Conservation (phyloP, 2,113 vertebrate species). For the Leptosomus discolor region DNA sequence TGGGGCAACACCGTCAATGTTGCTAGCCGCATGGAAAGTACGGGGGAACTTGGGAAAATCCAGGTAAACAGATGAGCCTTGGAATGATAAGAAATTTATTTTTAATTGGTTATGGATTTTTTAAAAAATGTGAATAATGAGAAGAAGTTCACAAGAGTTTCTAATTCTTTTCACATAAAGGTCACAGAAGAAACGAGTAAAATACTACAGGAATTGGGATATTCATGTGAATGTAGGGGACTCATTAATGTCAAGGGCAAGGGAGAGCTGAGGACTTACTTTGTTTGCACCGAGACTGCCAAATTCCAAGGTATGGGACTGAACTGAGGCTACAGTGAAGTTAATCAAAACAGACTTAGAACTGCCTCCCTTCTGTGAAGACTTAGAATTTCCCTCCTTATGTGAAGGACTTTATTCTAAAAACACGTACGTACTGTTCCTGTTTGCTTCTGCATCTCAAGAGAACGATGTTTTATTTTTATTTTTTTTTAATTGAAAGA, state of each 20-base stretch:
- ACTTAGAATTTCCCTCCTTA: constrained; percentile 43
- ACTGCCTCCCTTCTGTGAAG: constrained; percentile 58
- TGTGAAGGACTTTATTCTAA: constrained; percentile 50
- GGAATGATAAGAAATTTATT: background rate
- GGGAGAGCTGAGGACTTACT: constrained; percentile 94
- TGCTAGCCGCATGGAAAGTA: constrained; percentile 96
- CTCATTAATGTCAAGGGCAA: constrained; percentile 96
- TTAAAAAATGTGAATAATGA: background rate
- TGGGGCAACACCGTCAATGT: constrained; percentile 99
- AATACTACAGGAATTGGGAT: constrained; percentile 87
- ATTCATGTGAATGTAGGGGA: constrained; percentile 92
- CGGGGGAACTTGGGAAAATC: constrained; percentile 93
- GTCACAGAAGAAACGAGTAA: constrained; percentile 90
- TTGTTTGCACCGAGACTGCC: constrained; percentile 92
- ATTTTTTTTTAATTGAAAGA: background rate
- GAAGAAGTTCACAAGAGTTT: background rate
- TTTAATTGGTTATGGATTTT: background rate
- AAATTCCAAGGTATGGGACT: constrained; percentile 89
- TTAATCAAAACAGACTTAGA: background rate
- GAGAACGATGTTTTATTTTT: background rate
- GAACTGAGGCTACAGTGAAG: constrained; percentile 76
- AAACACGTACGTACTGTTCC: background rate
- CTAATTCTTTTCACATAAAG: constrained; percentile 67
- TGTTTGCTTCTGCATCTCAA: background rate
- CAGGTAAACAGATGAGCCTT: constrained; percentile 76